Evolutionary conservation across 2,113 vertebrate species (phyloP).

Genomic region (Lycocorax pyrrhopterus): DNA sequence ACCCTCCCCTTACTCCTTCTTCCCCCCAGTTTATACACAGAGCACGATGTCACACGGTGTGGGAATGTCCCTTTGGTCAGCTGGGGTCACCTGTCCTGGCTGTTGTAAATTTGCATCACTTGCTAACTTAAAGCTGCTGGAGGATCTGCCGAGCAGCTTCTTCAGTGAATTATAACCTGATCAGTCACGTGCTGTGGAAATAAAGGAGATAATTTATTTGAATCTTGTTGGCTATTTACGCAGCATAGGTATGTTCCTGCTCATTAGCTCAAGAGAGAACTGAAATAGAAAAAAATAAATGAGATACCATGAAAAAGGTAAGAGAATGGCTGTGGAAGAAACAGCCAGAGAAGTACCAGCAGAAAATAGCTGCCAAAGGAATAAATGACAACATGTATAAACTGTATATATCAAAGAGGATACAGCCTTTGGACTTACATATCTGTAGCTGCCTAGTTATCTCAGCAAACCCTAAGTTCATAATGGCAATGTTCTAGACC

Average conservation of each 20-base stretch:
- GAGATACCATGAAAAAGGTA: neutral
- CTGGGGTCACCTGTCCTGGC: neutral
- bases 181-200: neutral
- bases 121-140: neutral
- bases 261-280: neutral
- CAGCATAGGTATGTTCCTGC: neutral
- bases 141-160: neutral
- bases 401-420: neutral
- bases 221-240: neutral
- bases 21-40: neutral
- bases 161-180: neutral
- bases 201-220: neutral
- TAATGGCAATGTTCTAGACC: neutral
- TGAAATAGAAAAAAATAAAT: neutral
- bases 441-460: neutral
- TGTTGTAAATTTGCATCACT: neutral
- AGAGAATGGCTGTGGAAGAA: neutral
- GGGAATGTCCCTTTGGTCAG: neutral
- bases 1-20: too few species aligned
- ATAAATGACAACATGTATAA: neutral
- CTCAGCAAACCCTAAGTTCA: neutral
- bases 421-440: neutral
- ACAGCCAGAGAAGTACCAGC: neutral
- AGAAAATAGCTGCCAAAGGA: neutral
- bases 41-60: neutral